These are phyloP conservation scores for Apamea epomidion DNA, from an alignment of 2,888 invertebrate genomes.

Conservation along the genomic window DNA sequence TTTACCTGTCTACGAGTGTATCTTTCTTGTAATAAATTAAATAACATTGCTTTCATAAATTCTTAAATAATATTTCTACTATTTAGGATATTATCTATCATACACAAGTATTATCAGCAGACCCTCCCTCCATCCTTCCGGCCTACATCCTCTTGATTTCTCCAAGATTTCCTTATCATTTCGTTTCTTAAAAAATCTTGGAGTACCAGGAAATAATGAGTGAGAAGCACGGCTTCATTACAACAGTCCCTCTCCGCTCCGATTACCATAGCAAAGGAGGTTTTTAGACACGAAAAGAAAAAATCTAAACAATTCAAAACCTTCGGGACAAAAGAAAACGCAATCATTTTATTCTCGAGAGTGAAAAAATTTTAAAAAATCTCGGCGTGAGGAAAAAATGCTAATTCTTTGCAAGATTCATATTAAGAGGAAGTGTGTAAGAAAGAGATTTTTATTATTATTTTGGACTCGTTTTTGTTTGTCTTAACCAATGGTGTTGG, in stretches of 20 bases:
- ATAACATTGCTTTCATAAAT: not conserved
- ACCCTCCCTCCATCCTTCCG: not conserved
- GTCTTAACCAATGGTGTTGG: not conserved
- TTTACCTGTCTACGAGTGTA: too few relatives aligned
- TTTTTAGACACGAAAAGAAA: slow-evolving; percentile 58
- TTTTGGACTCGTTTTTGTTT: slow-evolving; percentile 5
- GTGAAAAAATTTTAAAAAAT: slow-evolving; percentile 47
- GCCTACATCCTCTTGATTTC: slow-evolving; percentile 20
- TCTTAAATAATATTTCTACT: not conserved
- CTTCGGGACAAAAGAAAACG: slow-evolving; percentile 54
- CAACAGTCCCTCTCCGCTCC: slow-evolving; percentile 57
- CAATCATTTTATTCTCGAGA: slow-evolving; percentile 55
- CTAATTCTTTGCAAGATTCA: slow-evolving; percentile 48
- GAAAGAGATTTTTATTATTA: slow-evolving; percentile 14
- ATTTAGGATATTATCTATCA: not conserved
- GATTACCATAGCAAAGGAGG: slow-evolving; percentile 68
- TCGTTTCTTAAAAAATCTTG: slow-evolving; percentile 56
- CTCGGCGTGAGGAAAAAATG: slow-evolving; percentile 43
- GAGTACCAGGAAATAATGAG: slow-evolving; percentile 69
- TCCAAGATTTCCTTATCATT: slow-evolving; percentile 43
- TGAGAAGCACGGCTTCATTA: slow-evolving; percentile 70
- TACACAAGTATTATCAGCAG: not conserved
- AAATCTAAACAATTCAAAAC: slow-evolving; percentile 67
- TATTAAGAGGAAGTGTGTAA: slow-evolving; percentile 45
- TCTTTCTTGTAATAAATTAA: not conserved